These are phyloP conservation scores for Gryllus bimaculatus DNA, from an alignment of 1,140 invertebrate species.

Conservation along the genomic window DNA sequence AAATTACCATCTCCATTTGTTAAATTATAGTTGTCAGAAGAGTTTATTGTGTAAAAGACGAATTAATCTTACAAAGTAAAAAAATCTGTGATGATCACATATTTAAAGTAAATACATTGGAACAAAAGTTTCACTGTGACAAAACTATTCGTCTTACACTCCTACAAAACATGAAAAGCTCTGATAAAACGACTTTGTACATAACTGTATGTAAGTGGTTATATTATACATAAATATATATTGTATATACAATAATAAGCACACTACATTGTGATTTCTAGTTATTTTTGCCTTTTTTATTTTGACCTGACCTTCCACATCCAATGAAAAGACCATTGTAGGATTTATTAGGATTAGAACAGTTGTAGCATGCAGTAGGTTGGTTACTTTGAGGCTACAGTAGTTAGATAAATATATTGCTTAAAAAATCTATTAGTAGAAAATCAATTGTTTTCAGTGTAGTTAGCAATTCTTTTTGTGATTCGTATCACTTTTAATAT, in stretches of 20 bases:
- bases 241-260: neutral
- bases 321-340: too few relatives aligned
- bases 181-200: neutral
- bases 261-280: conserved; percentile 5
- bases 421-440: too few relatives aligned
- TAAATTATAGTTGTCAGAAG: conserved; percentile 1
- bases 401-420: too few relatives aligned
- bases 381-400: too few relatives aligned
- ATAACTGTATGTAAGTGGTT: neutral
- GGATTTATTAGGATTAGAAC: too few relatives aligned
- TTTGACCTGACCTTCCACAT: neutral
- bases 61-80: neutral
- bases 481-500: too few relatives aligned
- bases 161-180: neutral
- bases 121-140: neutral
- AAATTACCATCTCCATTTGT: conserved; percentile 1
- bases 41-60: conserved; percentile 1
- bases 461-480: too few relatives aligned
- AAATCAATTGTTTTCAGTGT: too few relatives aligned
- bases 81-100: neutral
- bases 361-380: too few relatives aligned
- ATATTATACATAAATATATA: conserved; percentile 2
- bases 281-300: neutral
- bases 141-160: conserved; percentile 1
- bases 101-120: neutral